A percentile compares a stretch with the other conserved stretches of the same genome.
Conservation (phyloP, 2,888 invertebrate genomes). For the Globia sparganii region DNA sequence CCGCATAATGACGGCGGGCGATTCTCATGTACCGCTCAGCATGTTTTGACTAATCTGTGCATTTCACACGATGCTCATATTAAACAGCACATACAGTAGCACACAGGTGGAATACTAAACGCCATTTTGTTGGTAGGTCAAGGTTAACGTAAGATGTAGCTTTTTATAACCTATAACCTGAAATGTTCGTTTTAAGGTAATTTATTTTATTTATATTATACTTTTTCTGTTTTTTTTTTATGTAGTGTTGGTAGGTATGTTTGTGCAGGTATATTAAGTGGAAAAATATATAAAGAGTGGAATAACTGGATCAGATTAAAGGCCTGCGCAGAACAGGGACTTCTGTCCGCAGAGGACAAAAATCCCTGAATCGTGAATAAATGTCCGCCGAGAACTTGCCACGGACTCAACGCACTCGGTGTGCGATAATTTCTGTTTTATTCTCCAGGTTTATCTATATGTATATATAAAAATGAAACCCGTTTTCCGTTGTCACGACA, state of each 20-base stretch:
- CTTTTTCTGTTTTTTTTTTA: neutral
- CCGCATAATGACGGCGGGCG: conserved; percentile 47
- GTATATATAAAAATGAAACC: too few species aligned
- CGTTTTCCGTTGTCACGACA: too few species aligned
- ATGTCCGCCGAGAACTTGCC: too few species aligned
- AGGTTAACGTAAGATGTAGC: conserved; percentile 54
- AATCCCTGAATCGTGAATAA: too few species aligned
- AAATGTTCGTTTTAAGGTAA: neutral
- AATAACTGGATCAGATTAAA: neutral
- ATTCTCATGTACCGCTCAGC: conserved; percentile 65
- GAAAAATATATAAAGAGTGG: neutral
- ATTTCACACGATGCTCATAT: conserved; percentile 71
- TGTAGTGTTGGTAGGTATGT: neutral
- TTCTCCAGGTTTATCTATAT: too few species aligned
- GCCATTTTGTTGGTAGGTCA: conserved; percentile 74
- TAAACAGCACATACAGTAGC: conserved; percentile 18
- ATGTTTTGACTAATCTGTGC: conserved; percentile 65
- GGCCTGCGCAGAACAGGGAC: too few species aligned
- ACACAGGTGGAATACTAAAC: conserved; percentile 53
- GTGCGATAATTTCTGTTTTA: too few species aligned
- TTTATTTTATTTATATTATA: conserved; percentile 5
- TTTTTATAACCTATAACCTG: conserved; percentile 26
- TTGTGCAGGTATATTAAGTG: neutral
- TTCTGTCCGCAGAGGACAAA: too few species aligned
- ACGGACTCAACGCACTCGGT: too few species aligned